Evolutionary conservation across 2,888 invertebrate species (phyloP).

Genomic region (Morinoia aosen): DNA sequence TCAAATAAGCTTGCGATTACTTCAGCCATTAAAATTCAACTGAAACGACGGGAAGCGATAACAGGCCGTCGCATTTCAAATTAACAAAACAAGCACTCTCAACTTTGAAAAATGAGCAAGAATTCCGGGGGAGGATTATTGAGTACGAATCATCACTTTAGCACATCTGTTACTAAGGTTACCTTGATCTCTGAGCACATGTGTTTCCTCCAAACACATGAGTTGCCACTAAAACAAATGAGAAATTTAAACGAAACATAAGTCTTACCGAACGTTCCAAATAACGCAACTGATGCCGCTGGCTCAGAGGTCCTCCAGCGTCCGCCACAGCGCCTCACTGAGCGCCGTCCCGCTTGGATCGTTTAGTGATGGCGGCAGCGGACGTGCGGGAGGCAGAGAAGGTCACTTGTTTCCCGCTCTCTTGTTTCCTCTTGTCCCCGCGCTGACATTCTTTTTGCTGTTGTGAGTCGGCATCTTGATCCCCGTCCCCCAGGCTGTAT

Average conservation of each 20-base stretch:
- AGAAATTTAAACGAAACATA: neutral
- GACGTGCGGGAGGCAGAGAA: neutral
- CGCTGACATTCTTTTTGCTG: neutral
- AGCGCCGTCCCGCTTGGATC: neutral
- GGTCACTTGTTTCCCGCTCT: neutral
- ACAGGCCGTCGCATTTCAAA: no score
- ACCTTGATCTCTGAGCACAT: no score
- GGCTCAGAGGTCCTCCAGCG: neutral
- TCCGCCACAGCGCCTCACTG: neutral
- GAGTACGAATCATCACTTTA: neutral
- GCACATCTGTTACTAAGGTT: no score
- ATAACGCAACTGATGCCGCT: neutral
- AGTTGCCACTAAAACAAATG: neutral
- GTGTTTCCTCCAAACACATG: no score
- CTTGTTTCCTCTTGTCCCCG: constrained; percentile 13
- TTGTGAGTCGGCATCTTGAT: neutral
- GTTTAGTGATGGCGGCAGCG: neutral
- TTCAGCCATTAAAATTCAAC: neutral
- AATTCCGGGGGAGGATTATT: neutral
- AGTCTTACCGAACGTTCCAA: neutral
- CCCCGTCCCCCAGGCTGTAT: neutral
- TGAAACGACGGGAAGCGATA: neutral
- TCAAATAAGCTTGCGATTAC: neutral
- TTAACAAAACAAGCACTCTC: no score
- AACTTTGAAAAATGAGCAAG: neutral